Conservation (phyloP, 2,888 invertebrate genomes). For the Psococerastis gibbosa region DNA sequence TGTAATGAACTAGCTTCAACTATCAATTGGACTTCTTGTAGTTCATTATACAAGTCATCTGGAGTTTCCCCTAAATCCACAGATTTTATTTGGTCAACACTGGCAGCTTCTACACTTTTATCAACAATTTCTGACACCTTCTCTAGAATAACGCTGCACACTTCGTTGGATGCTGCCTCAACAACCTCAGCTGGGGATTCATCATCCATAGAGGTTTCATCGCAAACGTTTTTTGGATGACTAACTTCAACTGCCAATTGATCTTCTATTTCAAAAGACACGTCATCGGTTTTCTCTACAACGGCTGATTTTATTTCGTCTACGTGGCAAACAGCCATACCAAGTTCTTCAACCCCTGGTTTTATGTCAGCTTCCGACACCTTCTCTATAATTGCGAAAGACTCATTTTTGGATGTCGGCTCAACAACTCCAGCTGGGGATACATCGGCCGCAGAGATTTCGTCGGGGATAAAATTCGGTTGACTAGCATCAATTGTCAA, state of each 20-base stretch:
- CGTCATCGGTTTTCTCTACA: not conserved
- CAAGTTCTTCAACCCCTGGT: constrained; percentile 12
- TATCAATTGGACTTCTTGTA: no score
- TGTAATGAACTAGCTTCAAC: no score
- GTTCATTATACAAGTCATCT: no score
- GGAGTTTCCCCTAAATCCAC: no score
- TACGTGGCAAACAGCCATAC: constrained; percentile 11
- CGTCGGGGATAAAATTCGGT: not conserved
- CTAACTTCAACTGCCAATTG: not conserved
- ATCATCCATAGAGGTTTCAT: not conserved
- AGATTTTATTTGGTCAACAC: no score
- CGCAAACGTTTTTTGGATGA: not conserved
- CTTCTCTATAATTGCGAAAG: not conserved
- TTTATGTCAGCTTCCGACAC: not conserved
- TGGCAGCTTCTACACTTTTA: no score
- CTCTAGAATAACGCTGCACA: no score
- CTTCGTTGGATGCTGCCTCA: not conserved
- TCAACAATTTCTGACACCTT: no score
- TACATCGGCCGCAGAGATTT: not conserved
- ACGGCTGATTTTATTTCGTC: constrained; percentile 7
- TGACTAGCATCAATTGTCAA: not conserved
- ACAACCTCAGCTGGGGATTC: not conserved
- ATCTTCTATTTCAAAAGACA: not conserved
- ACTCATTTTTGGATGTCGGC: not conserved
- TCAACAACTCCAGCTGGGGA: not conserved